Evolutionary conservation across 2,113 vertebrate genomes (phyloP), one percentile per base, ranked within the genome.

Genomic region (Microcebus jonahi): DNA sequence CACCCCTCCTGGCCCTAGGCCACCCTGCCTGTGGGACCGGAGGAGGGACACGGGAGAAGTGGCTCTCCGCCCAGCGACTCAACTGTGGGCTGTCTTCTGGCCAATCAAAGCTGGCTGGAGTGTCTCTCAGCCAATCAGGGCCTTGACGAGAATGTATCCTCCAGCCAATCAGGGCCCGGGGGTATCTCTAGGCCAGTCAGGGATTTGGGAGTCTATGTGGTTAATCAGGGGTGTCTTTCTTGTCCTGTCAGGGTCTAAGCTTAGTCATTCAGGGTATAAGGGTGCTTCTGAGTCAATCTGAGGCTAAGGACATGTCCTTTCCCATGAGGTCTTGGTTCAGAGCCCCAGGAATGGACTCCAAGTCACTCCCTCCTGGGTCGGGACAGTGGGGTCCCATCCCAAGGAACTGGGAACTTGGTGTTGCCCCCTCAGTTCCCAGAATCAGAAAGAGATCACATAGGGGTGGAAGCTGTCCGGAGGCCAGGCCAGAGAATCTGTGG

Each of bases 1-100:
- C 98, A 99, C 96, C 99, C 99, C 0, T 94, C 97, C 48, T 99
- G 99, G 99, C 95, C 97, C 23, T 99, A 99, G 96, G 90, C 68
- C 6, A 4, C n/a, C 65, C 18, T n/a, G 59, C 45, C 68, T 0
- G 27, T 9, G n/a, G 57, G 55, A 65, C 31, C 75, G 65, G 23
- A 10, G 14, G 1, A 23, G 88, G 48, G 15, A 42, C 14, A 10
- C 23, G 0, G 70, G 27, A 0, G 65, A 76, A 53, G 70, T 0
- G 31, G 67, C 12, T 80, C 59, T 61, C 29, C 1, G 15, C 84
- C 61, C 92, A 65, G 70, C 85, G 70, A 34, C 71, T 34, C 2
- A 2, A 36, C 75, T 36, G 0, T 0, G 59, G 83, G 90, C 88
- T 48, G 3, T 25, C 90, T 91, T 68, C 70, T 61, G 95, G 88